Conservation (phyloP, 2,888 invertebrate species). For the Petrophora chlorosata region DNA sequence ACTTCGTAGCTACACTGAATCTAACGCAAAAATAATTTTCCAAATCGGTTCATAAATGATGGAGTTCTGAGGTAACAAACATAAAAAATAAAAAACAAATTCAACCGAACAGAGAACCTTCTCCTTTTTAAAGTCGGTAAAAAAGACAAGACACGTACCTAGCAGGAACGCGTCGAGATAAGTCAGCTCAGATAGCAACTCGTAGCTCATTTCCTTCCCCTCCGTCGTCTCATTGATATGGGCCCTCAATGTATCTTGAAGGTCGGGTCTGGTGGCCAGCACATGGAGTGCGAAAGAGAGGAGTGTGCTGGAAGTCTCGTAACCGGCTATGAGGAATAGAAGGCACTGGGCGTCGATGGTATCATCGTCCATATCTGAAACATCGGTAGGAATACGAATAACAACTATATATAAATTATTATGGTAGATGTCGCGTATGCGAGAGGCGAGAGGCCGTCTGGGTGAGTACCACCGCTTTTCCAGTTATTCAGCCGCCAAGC, state of each 20-base stretch:
- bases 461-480: too few species aligned
- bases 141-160: slow-evolving; percentile 46
- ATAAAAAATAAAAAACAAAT: too few species aligned
- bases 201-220: slow-evolving; percentile 67
- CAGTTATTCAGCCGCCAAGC: too few species aligned
- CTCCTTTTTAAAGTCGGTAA: background rate
- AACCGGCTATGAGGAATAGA: slow-evolving; percentile 84
- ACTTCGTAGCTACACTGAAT: too few species aligned
- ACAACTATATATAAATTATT: too few species aligned
- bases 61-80: too few species aligned
- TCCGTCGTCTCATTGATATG: slow-evolving; percentile 67
- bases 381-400: too few species aligned
- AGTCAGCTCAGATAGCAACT: slow-evolving; percentile 58
- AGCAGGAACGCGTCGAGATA: slow-evolving; percentile 70
- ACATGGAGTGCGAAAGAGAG: slow-evolving; percentile 81
- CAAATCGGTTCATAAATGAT: too few species aligned
- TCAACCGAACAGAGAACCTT: too few species aligned
- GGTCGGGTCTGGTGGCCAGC: slow-evolving; percentile 72
- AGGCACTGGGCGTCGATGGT: slow-evolving; percentile 83
- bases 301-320: slow-evolving; percentile 85
- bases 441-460: too few species aligned
- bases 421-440: too few species aligned
- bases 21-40: too few species aligned
- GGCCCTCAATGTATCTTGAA: slow-evolving; percentile 72
- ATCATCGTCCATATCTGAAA: slow-evolving; percentile 75